Evolutionary conservation across 2,113 vertebrate genomes (phyloP).

Genomic region (Damaliscus lunatus): DNA sequence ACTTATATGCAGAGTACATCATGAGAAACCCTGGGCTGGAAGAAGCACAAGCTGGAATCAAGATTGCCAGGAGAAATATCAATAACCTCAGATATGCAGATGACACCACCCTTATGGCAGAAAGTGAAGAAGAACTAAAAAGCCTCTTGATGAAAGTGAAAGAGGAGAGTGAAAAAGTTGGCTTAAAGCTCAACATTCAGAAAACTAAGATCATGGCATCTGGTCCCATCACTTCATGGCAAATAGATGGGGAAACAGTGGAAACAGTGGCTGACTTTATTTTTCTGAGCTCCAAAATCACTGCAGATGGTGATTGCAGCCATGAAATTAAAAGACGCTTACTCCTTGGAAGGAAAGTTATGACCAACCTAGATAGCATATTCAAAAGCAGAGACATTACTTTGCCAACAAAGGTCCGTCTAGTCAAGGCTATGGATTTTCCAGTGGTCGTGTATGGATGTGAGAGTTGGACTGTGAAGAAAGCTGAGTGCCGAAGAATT

Average conservation of each 20-base stretch:
- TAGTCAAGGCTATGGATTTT: neutral
- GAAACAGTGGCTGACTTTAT: neutral
- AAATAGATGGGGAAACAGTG: neutral
- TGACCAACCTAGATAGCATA: too few species aligned
- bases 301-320: neutral
- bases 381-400: too few species aligned
- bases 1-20: neutral
- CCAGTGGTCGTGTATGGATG: neutral
- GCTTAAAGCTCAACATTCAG: neutral
- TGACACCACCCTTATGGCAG: neutral
- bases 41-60: neutral
- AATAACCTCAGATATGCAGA: neutral
- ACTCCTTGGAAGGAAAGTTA: neutral
- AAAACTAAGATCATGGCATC: neutral
- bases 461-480: neutral
- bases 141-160: neutral
- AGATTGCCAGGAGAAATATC: neutral
- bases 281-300: neutral
- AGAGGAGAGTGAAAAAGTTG: neutral
- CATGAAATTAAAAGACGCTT: neutral
- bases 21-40: neutral
- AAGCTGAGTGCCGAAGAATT: fast-evolving
- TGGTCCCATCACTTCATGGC: neutral
- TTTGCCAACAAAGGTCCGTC: too few species aligned
- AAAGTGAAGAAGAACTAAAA: neutral